Percentiles rank a stretch among this genome's conserved stretches.
Evolutionary conservation across 2,888 invertebrate species (phyloP).

Genomic region (Schizotus pectinicornis): DNA sequence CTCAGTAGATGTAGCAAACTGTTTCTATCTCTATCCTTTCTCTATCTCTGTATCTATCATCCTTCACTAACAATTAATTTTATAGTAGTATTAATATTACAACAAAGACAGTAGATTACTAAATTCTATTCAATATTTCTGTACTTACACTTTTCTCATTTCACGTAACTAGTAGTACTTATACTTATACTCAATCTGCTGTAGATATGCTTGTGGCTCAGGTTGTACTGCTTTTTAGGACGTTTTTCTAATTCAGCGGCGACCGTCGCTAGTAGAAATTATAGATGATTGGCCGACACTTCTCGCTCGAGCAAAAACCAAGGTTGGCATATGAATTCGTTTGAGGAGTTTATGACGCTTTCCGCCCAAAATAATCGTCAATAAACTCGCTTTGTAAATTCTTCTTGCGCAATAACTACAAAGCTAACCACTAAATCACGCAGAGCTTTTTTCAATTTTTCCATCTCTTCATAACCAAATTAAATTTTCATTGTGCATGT

Average conservation of each 20-base stretch:
- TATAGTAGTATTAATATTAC: conserved; percentile 35
- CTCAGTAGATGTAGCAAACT: conserved; percentile 21
- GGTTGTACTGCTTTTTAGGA: conserved; percentile 65
- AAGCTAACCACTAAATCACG: conserved; percentile 11
- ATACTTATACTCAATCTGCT: conserved; percentile 24
- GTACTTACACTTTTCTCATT: conserved; percentile 15
- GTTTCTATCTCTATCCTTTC: conserved; percentile 28
- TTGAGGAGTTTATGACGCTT: conserved; percentile 13
- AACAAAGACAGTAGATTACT: conserved; percentile 24
- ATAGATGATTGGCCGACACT: conserved; percentile 82
- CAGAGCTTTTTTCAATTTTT: conserved; percentile 19
- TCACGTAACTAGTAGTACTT: conserved; percentile 18
- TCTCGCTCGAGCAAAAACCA: conserved; percentile 69
- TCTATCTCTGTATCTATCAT: conserved; percentile 28
- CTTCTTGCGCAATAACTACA: not conserved
- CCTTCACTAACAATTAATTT: conserved; percentile 34
- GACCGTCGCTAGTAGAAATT: conserved; percentile 72
- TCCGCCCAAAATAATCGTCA: conserved; percentile 12
- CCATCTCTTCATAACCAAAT: conserved; percentile 6
- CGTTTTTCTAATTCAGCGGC: conserved; percentile 71
- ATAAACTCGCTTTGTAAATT: conserved; percentile 17
- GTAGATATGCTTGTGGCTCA: conserved; percentile 42
- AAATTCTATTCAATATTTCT: conserved; percentile 20
- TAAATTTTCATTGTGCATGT: conserved; percentile 16
- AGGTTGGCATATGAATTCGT: conserved; percentile 62